phyloP scores from a whole-genome alignment of 2,113 vertebrate genomes.

The Phasianus colchicus region DNA sequence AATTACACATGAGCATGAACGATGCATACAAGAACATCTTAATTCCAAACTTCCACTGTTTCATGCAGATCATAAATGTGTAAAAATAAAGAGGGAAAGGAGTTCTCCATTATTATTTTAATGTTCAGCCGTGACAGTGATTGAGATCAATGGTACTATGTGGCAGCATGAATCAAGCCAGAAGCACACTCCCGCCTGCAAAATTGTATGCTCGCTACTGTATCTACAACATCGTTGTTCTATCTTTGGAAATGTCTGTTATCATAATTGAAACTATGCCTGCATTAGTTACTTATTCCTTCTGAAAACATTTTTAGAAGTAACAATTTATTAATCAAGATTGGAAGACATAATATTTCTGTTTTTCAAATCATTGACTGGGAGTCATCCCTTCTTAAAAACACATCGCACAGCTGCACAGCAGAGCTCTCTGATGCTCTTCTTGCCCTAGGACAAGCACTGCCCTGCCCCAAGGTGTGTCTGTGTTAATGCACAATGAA shows the following conservation, averaged over 20 bases:
- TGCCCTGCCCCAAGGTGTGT: not conserved
- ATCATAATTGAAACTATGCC: slow-evolving; percentile 16
- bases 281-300: not conserved
- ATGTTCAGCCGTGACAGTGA: slow-evolving; percentile 49
- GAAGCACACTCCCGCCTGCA: slow-evolving; percentile 3
- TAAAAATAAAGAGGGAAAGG: slow-evolving; percentile 15
- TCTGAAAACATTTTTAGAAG: slow-evolving; percentile 40
- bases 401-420: not conserved
- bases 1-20: slow-evolving; percentile 2
- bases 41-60: slow-evolving; percentile 20
- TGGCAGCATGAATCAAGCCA: slow-evolving; percentile 50
- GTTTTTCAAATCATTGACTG: not conserved
- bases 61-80: not conserved
- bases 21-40: not conserved
- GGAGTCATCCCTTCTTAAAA: not conserved
- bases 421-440: not conserved
- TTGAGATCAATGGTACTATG: slow-evolving; percentile 54
- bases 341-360: slow-evolving; percentile 23
- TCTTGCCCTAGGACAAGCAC: not conserved
- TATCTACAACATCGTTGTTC: not conserved
- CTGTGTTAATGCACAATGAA: not conserved
- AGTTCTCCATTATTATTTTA: slow-evolving; percentile 46
- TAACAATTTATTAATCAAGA: slow-evolving; percentile 26
- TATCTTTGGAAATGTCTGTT: not conserved
- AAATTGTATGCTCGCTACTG: not conserved